Base-by-base conservation (phyloP, 2,888 invertebrate species). In the Galerucella nymphaeae region DNA sequence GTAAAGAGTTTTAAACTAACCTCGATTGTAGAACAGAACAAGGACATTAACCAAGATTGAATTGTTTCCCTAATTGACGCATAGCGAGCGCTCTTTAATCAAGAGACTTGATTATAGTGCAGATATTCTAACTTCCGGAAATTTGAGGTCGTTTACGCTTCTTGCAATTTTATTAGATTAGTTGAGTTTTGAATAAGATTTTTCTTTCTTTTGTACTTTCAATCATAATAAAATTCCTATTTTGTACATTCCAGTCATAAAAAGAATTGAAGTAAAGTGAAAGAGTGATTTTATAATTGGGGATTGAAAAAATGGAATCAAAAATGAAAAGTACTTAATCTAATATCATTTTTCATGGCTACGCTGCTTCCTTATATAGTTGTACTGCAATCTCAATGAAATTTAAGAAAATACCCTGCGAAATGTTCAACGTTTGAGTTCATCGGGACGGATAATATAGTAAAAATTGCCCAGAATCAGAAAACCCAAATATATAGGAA, bases 31-130 rank as follows among this genome's bases (percentile, higher is more conserved):
- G 42, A n/a, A 42, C 61, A 18, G 42, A 30, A 38, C 23, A 59
- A 9, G 30, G 53, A 41, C 38, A 65, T 65, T 65, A 65, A 65
- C 50, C 53, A 23, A 65, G 53, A 65, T 65, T 65, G 65, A 65
- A 55, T 65, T 65, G 65, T 65, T 65, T 41, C 16, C 65, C 53
- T 45, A 55, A 65, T 65, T 65, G 53, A 30, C 42, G 48, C 53
- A 65, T 13, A 30, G 53, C 30, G 55, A 50, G 41, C 30, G 55
- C 61, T 62, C 18, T 42, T 62, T 62, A 62, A 42, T 42, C 53
- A n/a, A 42, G 16, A 18, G 61, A 62, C 61, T 62, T 42, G 61
- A 62, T 62, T 62, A 42, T 62, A n/a, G 42, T 42, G 61, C 61
- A 62, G 61, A 45, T 45, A 45, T 45, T 13, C 45, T 13, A 42